A percentile compares a stretch with the other conserved stretches of the same genome.
Evolutionary conservation across 2,888 invertebrate genomes (phyloP).

Genomic region (Ptychoptera contaminata): DNA sequence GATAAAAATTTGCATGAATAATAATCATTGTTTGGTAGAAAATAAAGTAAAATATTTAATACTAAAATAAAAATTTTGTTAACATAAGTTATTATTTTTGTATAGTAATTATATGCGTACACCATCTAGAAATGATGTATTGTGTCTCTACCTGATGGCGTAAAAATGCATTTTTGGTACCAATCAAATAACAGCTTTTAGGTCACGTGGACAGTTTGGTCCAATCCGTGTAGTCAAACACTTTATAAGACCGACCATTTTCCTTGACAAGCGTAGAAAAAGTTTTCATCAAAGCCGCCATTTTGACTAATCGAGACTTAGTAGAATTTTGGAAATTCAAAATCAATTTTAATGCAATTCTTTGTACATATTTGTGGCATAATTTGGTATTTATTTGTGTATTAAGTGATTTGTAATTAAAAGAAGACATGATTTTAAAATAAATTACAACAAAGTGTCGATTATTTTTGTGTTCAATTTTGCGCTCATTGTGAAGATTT

Average conservation of each 20-base stretch:
- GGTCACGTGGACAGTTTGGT: constrained; percentile 15
- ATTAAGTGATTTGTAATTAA: constrained; percentile 6
- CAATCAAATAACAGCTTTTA: constrained; percentile 6
- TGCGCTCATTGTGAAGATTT: constrained; percentile 10
- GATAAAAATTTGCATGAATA: too few relatives aligned
- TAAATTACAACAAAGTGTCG: constrained; percentile 8
- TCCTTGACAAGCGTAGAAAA: constrained; percentile 88
- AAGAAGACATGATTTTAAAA: constrained; percentile 5
- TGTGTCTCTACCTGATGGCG: not conserved
- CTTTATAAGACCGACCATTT: constrained; percentile 41
- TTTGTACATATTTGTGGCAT: constrained; percentile 2
- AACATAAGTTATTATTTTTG: too few relatives aligned
- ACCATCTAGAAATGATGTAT: constrained; percentile 1
- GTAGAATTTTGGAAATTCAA: constrained; percentile 34
- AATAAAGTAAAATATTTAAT: too few relatives aligned
- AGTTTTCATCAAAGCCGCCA: constrained; percentile 77
- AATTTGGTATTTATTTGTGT: constrained; percentile 7
- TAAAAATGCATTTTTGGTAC: not conserved
- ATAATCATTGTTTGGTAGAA: too few relatives aligned
- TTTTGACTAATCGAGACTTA: constrained; percentile 72
- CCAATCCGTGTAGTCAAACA: constrained; percentile 33
- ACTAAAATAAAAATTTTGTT: too few relatives aligned
- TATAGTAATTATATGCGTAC: not conserved
- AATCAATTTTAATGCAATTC: constrained; percentile 16
- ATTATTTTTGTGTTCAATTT: constrained; percentile 10